Evolutionary conservation across 2,113 vertebrate species (phyloP).

Genomic region (Paramisgurnus dabryanus): DNA sequence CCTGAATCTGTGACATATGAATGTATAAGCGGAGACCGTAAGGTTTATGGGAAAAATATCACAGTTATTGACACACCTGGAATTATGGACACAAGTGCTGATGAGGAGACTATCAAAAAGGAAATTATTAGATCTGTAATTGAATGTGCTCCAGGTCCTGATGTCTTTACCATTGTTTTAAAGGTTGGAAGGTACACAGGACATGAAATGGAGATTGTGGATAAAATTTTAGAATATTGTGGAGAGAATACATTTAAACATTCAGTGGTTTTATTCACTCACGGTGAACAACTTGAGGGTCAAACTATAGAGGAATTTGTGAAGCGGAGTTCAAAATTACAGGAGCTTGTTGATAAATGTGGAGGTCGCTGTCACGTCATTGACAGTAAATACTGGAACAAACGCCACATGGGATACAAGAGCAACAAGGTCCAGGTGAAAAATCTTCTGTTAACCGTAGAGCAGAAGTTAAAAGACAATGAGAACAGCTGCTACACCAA

Average conservation of each 20-base stretch:
- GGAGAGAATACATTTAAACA: slow-evolving; percentile 37
- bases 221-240: slow-evolving; percentile 25
- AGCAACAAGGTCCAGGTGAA: slow-evolving; percentile 48
- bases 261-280: slow-evolving; percentile 48
- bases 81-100: not conserved
- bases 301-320: slow-evolving; percentile 40
- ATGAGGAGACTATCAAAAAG: not conserved
- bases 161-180: slow-evolving; percentile 47
- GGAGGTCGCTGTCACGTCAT: slow-evolving; percentile 44
- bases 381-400: slow-evolving; percentile 48
- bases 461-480: slow-evolving; percentile 23
- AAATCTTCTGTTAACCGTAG: slow-evolving; percentile 37
- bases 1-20: slow-evolving; percentile 27
- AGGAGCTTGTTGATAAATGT: slow-evolving; percentile 33
- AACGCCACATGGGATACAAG: not conserved
- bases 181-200: slow-evolving; percentile 19
- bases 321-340: slow-evolving; percentile 12
- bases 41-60: slow-evolving; percentile 2
- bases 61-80: slow-evolving; percentile 47
- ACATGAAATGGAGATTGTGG: slow-evolving; percentile 39
- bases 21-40: slow-evolving; percentile 7
- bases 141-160: slow-evolving; percentile 33
- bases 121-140: slow-evolving; percentile 26
- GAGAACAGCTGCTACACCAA: slow-evolving; percentile 53
- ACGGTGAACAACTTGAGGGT: slow-evolving; percentile 41